Conservation (phyloP, 2,888 invertebrate genomes). For the Pterostichus niger region DNA sequence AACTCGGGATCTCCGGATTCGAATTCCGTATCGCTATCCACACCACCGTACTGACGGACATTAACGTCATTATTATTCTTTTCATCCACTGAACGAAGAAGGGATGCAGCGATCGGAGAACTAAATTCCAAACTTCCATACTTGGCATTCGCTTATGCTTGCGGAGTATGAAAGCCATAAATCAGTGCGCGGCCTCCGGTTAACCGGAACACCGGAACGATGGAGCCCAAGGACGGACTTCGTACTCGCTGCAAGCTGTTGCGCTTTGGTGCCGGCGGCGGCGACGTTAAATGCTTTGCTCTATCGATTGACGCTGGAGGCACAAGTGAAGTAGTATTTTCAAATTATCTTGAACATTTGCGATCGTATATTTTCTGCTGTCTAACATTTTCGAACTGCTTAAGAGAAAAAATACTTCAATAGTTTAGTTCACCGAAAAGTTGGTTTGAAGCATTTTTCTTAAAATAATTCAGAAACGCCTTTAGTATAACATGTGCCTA, state of each 20-base stretch:
- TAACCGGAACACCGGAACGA: conserved; percentile 37
- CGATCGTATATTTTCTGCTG: no score
- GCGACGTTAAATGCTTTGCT: conserved; percentile 2
- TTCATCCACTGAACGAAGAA: neutral
- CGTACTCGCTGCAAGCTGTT: conserved; percentile 22
- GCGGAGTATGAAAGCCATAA: conserved; percentile 8
- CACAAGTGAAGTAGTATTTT: neutral
- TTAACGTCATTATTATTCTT: conserved; percentile 19
- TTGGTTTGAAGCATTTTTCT: no score
- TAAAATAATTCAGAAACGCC: no score
- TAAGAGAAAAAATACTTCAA: neutral
- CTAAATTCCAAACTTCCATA: conserved; percentile 12
- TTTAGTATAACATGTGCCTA: no score
- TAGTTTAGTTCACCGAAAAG: neutral
- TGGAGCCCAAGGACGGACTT: conserved; percentile 11
- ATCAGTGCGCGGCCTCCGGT: conserved; percentile 27
- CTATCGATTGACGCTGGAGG: neutral
- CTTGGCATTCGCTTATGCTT: neutral
- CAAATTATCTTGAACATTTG: no score
- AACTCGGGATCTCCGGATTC: no score
- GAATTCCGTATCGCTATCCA: no score
- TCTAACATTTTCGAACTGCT: neutral
- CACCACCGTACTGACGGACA: no score
- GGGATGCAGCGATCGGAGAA: neutral
- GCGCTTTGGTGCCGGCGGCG: conserved; percentile 9